Conservation (phyloP, 2,113 vertebrate species). For the Pyxicephalus adspersus region DNA sequence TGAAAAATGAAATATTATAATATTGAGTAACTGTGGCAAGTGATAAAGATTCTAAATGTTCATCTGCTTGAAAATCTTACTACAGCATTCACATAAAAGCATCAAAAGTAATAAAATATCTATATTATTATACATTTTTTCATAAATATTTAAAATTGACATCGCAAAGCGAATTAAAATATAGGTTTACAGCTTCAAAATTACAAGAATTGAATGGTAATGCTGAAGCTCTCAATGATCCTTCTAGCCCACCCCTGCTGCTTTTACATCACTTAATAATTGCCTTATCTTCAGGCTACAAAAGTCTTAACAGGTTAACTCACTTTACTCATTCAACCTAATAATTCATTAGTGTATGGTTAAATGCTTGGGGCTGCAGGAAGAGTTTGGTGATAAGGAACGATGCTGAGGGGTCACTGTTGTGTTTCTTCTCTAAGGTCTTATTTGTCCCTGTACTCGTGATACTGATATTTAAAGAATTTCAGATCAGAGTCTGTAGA, state of each 20-base stretch:
- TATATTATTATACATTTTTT: not conserved
- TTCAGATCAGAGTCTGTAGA: no score
- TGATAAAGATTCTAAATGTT: no score
- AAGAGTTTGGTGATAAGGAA: conserved; percentile 33
- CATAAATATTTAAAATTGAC: not conserved
- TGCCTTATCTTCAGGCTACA: conserved; percentile 53
- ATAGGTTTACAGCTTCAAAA: not conserved
- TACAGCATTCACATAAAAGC: no score
- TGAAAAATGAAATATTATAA: no score
- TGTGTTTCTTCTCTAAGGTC: conserved; percentile 1
- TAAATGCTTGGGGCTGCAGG: conserved; percentile 47
- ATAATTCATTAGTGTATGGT: conserved; percentile 53
- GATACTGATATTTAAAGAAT: not conserved
- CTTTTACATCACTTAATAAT: conserved; percentile 53
- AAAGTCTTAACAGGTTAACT: conserved; percentile 51
- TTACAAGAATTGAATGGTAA: not conserved
- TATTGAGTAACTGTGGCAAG: no score
- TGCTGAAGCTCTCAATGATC: not conserved
- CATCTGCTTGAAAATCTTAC: no score
- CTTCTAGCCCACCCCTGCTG: conserved; percentile 27
- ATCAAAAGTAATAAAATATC: not conserved
- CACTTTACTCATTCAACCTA: conserved; percentile 52
- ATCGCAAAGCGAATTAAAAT: not conserved
- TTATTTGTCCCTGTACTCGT: not conserved
- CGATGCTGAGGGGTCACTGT: conserved; percentile 15